Evolutionary conservation across 2,888 invertebrate genomes (phyloP), one percentile per base, ranked within the genome.

Genomic region (Sinopyrophorus schimmeli): DNA sequence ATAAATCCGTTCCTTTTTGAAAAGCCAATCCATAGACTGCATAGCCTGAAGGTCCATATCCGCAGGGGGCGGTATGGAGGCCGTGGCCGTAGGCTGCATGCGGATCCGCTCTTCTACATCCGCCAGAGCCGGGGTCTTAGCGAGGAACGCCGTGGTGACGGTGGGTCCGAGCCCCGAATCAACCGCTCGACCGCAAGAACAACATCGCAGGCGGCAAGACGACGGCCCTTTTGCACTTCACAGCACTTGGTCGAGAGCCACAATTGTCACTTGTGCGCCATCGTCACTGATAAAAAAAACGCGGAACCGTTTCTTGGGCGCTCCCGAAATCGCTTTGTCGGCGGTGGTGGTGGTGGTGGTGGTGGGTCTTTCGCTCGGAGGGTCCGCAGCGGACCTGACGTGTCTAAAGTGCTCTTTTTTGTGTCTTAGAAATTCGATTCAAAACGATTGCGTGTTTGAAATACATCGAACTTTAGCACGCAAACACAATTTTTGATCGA

Each of bases 21-120:
- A 92, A 76, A 92, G 85, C 92, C 92, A 92, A 83, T 92, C 92
- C 92, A 92, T 91, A 74, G 91, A 90, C 83, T 91, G 91, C 86
- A 91, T 89, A 78, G 90, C 86, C 83, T 89, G 89, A 80, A 90
- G 85, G 83, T 92, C 91, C 84, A 90, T 89, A 81, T 88, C 87
- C 83, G 82, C 77, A 70, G 81, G 87, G 83, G 76, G 82, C 78
- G 70, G 71, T 60, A 70, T 69, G 46, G 69, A 62, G 57, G 69
- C 69, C 54, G 71, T 70, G 72, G 83, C 79, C 77, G 86, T 84
- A 73, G 86, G 85, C 84, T 86, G 86, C 86, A 86, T 86, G 79
- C 83, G 84, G 64, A 67, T 63, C 53, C 67, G 54, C 58, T 69
- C 69, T 63, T 69, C 71, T 57, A 70, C 62, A 49, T 67, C 67